These are phyloP conservation scores for Phrynocephalus forsythii DNA, from an alignment of 2,797 vertebrate genomes.

Conservation along the genomic window DNA sequence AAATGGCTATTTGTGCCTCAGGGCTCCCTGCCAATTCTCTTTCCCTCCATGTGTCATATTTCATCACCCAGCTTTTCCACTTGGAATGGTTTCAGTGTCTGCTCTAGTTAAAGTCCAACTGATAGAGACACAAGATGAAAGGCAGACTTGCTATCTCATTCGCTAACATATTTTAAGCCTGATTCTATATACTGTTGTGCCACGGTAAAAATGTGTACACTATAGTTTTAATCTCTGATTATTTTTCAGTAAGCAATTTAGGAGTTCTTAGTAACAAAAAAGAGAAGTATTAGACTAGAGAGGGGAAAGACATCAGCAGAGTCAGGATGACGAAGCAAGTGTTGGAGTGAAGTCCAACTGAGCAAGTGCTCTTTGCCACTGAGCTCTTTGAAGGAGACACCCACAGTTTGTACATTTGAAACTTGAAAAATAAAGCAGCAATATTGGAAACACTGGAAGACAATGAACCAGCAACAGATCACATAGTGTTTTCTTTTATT, in stretches of 20 bases:
- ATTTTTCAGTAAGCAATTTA: constrained; percentile 17
- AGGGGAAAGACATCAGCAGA: constrained; percentile 38
- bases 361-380: constrained; percentile 37
- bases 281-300: constrained; percentile 50
- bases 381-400: constrained; percentile 36
- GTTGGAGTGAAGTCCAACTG: constrained; percentile 47
- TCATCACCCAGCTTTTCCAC: constrained; percentile 60
- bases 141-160: constrained; percentile 11
- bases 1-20: constrained; percentile 73
- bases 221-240: neutral
- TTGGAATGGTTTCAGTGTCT: constrained; percentile 63
- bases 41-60: constrained; percentile 70
- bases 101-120: constrained; percentile 66
- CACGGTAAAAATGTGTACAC: neutral
- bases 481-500: neutral
- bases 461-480: constrained; percentile 11
- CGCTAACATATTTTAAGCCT: neutral
- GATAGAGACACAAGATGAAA: constrained; percentile 25
- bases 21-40: constrained; percentile 66
- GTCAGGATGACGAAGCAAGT: constrained; percentile 78
- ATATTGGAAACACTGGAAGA: neutral
- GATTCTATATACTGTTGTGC: neutral
- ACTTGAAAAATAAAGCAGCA: neutral
- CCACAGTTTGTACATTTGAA: accelerated
- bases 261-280: constrained; percentile 60